phyloP scores from a whole-genome alignment of 2,797 vertebrate species.

The Rhincodon typus region DNA sequence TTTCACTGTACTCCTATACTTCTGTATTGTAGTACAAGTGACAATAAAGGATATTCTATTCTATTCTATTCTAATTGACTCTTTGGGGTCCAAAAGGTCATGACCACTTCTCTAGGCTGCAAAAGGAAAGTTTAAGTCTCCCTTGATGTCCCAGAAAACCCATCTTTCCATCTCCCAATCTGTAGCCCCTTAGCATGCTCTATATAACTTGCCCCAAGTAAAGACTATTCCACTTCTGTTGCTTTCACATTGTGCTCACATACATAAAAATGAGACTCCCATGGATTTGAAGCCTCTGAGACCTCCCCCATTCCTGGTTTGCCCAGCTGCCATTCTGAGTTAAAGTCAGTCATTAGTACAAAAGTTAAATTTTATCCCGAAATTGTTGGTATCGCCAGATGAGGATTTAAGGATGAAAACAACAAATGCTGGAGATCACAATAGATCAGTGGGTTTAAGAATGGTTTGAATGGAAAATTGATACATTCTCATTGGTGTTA shows the following conservation, averaged over 20 bases:
- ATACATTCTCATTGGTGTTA: neutral
- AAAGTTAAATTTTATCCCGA: neutral
- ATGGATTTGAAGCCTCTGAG: neutral
- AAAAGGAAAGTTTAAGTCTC: neutral
- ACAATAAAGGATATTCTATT: no score
- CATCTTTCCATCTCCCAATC: neutral
- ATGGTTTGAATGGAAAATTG: neutral
- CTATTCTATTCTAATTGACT: neutral
- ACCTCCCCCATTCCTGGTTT: neutral
- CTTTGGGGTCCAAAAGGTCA: neutral
- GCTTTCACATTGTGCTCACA: neutral
- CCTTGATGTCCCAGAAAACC: neutral
- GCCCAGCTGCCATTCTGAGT: neutral
- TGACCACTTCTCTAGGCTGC: neutral
- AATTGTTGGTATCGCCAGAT: neutral
- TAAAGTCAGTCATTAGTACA: neutral
- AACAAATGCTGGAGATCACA: no score
- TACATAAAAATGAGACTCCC: neutral
- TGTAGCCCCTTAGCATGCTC: neutral
- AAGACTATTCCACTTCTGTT: neutral
- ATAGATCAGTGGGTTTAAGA: neutral
- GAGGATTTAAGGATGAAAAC: neutral
- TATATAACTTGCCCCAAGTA: neutral
- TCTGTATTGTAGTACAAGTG: no score
- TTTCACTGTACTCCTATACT: no score